Conservation (phyloP, 2,797 vertebrate genomes). For the Gallirallus australis region DNA sequence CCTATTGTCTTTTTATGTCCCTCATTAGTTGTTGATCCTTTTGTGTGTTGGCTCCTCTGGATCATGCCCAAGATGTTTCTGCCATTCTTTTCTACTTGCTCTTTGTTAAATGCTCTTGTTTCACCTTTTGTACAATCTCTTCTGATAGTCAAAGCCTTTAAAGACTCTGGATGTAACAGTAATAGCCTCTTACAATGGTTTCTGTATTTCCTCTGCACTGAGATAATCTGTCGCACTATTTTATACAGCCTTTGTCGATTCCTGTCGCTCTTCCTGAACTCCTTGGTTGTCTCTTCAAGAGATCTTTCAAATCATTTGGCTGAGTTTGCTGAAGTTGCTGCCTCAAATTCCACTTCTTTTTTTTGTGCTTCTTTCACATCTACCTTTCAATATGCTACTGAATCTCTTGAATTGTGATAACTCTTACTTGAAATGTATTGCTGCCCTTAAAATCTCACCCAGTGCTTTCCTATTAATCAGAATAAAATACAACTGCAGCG, state of each 20-base stretch:
- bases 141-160: neutral
- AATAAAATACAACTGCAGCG: neutral
- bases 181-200: neutral
- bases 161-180: neutral
- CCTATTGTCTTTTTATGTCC: neutral
- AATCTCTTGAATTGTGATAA: neutral
- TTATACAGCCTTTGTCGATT: neutral
- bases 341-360: neutral
- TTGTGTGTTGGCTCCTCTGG: neutral
- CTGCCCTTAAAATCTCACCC: neutral
- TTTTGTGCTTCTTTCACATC: neutral
- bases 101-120: constrained; percentile 19
- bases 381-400: neutral
- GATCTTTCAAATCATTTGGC: neutral
- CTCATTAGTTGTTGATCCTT: constrained; percentile 54
- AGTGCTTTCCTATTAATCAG: neutral
- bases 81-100: neutral
- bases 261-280: neutral
- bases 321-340: neutral
- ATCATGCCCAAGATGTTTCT: neutral
- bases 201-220: neutral
- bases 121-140: constrained; percentile 7
- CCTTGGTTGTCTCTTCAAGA: neutral
- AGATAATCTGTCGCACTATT: neutral
- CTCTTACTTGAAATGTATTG: neutral